Evolutionary conservation across 1,140 invertebrate species (phyloP), one percentile per base, ranked within the genome.

Genomic region (Dryas iulia): DNA sequence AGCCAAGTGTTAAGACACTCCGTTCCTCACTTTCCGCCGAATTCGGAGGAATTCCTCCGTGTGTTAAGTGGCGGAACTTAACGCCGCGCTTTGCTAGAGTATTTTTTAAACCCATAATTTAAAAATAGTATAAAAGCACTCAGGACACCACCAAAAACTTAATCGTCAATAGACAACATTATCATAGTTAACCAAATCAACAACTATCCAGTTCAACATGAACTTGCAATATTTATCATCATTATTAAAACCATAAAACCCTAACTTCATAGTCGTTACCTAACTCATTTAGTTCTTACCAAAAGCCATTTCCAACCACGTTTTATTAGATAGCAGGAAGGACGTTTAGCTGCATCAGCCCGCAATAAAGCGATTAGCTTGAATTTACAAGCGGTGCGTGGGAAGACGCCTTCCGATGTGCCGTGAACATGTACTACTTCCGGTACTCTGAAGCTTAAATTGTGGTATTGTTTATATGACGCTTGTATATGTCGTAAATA

Each of bases 281-380:
- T 61, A 39, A 61, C 58, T 25, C 59, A 61, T 31, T 47, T 47
- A 47, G 35, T 14, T 21, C 26, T 61, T 47, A 24, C 39, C 39
- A 52, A 47, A 33, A 65, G 57, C 56, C 24, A 56, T 56, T 56
- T 24, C 24, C 53, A 5, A 56, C 21, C 24, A 56, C 53, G 53
- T 56, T 56, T 56, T 56, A 56, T 66, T 61, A 73, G 68, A 67
- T 71, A 73, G 64, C 64, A 39, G 72, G 68, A 73, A 71, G 72
- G 66, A 63, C 68, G 59, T 57, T 73, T 62, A 69, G 68, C 59
- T 63, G 72, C 63, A 70, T 66, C 65, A 69, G 68, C n/a, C 64
- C 64, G 64, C 63, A 64, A 61, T 70, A 63, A 59, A 26, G 67
- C 72, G 68, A 73, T 73, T 73, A 73, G 62, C 12, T 56, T 10